These are phyloP conservation scores for Ooceraea biroi DNA, from an alignment of 1,140 invertebrate species.

Conservation along the genomic window DNA sequence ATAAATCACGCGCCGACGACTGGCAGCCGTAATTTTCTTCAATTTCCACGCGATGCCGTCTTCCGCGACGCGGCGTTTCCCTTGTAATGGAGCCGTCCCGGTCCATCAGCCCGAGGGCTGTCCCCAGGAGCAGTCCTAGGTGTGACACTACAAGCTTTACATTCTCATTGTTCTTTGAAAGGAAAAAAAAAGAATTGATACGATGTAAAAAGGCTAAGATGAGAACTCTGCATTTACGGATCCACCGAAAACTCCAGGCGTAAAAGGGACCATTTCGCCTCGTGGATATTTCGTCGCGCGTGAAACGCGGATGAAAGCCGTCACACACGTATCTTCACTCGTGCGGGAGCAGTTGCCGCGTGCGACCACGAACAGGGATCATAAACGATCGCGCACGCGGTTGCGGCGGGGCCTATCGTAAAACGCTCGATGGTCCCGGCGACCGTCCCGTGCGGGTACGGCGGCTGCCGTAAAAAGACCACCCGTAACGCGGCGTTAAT, in stretches of 20 bases:
- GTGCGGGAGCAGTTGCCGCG: conserved; percentile 17
- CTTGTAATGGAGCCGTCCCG: conserved; percentile 66
- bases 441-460: conserved; percentile 20
- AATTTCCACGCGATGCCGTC: conserved; percentile 67
- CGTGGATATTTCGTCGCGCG: too few relatives aligned
- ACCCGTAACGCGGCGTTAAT: conserved; percentile 46
- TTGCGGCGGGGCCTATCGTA: conserved; percentile 28
- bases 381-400: conserved; percentile 43
- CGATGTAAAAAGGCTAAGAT: too few relatives aligned
- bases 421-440: conserved; percentile 34
- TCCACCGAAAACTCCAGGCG: too few relatives aligned
- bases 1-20: conserved; percentile 67
- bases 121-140: too few relatives aligned
- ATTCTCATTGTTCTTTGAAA: too few relatives aligned
- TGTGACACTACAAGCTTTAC: too few relatives aligned
- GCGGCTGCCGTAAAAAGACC: conserved; percentile 44
- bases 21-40: conserved; percentile 69
- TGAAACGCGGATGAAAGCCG: conserved; percentile 20
- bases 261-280: too few relatives aligned
- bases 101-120: too few relatives aligned
- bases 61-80: conserved; percentile 48
- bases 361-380: not conserved
- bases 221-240: too few relatives aligned
- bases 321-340: conserved; percentile 2
- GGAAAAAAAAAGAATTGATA: too few relatives aligned